These are phyloP conservation scores for Pluvianellus socialis DNA, from an alignment of 2,113 vertebrate genomes.

Conservation along the genomic window DNA sequence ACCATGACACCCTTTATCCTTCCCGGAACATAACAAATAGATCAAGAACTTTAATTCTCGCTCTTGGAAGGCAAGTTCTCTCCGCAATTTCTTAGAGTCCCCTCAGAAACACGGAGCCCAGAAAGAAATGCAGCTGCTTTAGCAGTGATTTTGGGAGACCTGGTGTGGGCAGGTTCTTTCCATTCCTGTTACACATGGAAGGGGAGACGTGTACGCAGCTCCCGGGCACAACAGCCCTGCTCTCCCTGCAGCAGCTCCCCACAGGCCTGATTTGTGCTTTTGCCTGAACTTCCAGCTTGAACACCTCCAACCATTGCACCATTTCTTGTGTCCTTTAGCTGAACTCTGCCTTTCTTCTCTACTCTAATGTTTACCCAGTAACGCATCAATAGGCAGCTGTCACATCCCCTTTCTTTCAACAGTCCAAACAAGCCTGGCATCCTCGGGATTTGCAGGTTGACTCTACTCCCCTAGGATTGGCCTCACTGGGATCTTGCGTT, in stretches of 20 bases:
- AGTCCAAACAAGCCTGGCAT: neutral
- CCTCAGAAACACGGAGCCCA: neutral
- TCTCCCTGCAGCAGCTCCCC: neutral
- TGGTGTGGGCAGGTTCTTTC: neutral
- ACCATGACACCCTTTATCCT: neutral
- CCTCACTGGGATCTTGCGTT: neutral
- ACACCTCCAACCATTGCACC: neutral
- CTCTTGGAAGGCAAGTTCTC: neutral
- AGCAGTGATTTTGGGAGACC: neutral
- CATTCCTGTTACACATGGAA: neutral
- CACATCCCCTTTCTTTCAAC: neutral
- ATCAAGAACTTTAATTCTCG: neutral
- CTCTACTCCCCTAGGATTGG: neutral
- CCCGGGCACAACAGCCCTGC: neutral
- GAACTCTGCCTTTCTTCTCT: neutral
- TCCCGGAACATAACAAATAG: neutral
- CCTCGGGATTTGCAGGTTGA: neutral
- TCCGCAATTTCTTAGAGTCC: neutral
- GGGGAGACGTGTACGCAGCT: neutral
- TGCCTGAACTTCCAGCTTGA: neutral
- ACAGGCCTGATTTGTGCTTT: neutral
- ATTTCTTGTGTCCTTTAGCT: neutral
- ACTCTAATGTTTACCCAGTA: neutral
- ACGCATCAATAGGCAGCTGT: neutral
- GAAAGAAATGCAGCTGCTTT: neutral